Evolutionary conservation across 2,113 vertebrate species (phyloP).

Genomic region (Rhombomys opimus): DNA sequence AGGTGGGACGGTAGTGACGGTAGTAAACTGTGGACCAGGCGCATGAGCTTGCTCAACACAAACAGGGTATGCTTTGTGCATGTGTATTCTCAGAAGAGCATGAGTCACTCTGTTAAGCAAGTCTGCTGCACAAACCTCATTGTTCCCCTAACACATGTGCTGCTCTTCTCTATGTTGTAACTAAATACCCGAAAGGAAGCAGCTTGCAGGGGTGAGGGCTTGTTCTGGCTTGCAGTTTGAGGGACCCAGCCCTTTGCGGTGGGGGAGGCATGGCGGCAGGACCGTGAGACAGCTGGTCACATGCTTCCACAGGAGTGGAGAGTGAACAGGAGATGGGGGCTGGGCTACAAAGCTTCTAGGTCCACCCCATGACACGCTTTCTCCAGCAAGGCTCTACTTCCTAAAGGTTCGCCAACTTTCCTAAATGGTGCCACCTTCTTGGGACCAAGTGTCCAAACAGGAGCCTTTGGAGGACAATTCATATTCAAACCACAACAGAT

Average conservation of each 20-base stretch:
- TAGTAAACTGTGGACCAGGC: not conserved
- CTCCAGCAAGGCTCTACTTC: not conserved
- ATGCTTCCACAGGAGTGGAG: not conserved
- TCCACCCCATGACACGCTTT: no score
- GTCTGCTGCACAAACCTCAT: not conserved
- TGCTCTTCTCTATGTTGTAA: not conserved
- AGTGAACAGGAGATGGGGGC: not conserved
- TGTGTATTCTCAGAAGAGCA: not conserved
- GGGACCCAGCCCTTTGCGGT: no score
- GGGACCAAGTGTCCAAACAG: not conserved
- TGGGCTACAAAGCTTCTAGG: not conserved
- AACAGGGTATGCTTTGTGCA: not conserved
- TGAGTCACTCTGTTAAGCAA: not conserved
- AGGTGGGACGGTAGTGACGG: not conserved
- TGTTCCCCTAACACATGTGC: not conserved
- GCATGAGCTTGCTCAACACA: not conserved
- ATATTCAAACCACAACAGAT: not conserved
- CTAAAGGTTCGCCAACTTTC: not conserved
- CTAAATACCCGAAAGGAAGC: not conserved
- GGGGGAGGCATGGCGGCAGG: not conserved
- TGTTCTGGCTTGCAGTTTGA: not conserved
- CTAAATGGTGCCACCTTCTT: not conserved
- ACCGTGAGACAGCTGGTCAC: not conserved
- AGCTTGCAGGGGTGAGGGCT: not conserved
- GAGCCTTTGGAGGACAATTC: not conserved